Evolutionary conservation across 2,797 vertebrate species (phyloP).

Genomic region (Spatula clypeata): DNA sequence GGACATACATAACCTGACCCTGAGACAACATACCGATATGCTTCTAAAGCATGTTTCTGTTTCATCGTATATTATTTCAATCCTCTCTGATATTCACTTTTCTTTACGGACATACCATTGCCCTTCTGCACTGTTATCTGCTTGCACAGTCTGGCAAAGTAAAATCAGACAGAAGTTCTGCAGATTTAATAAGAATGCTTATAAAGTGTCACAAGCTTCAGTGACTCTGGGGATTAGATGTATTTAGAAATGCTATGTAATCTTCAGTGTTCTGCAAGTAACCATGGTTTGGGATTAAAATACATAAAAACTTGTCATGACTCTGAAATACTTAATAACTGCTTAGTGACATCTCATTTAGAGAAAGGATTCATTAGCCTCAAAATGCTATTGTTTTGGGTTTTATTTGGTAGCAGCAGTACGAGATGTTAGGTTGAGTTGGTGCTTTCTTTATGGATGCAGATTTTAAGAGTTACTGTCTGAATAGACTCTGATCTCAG

Average conservation of each 20-base stretch:
- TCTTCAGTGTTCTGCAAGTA: conserved; percentile 21
- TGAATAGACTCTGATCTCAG: neutral
- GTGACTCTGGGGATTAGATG: conserved; percentile 44
- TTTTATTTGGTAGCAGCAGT: neutral
- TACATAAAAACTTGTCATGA: conserved; percentile 25
- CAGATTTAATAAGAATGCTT: conserved; percentile 17
- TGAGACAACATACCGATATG: rapidly evolving
- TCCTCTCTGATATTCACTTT: neutral
- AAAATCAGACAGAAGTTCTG: neutral
- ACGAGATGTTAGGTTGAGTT: neutral
- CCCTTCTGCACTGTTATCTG: neutral
- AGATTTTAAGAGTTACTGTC: neutral
- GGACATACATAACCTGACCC: neutral
- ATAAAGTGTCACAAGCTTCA: conserved; percentile 23
- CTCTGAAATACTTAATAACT: conserved; percentile 25
- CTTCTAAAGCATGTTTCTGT: neutral
- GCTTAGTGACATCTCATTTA: conserved; percentile 44
- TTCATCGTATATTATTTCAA: rapidly evolving
- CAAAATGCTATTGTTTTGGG: neutral
- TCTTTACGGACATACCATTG: neutral
- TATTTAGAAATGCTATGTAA: conserved; percentile 46
- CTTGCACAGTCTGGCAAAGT: neutral
- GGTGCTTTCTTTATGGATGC: neutral
- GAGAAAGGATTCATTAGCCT: conserved; percentile 33
- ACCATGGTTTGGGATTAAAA: conserved; percentile 46